Evolutionary conservation across 2,797 vertebrate genomes (phyloP), one percentile per base, ranked within the genome.

Genomic region (Cyclopterus lumpus): DNA sequence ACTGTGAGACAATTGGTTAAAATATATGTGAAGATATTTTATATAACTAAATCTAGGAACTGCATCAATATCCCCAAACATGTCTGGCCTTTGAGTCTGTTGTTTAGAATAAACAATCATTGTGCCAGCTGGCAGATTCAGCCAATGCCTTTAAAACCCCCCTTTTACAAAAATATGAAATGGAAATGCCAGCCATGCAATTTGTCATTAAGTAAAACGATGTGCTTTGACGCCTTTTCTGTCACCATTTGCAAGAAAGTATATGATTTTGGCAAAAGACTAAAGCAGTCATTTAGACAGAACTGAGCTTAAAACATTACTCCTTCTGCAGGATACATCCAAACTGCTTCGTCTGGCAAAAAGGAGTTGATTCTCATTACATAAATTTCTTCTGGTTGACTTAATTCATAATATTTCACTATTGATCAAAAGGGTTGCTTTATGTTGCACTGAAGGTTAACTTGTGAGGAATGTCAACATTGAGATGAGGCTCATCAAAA

Each of bases 51-150:
- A 64, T 80, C 42, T 63, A 79, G 36, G 60, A 74, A 61, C 60
- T 65, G 59, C 15, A 73, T 78, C 69, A 80, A 73, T 78, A 81
- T 74, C 51, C 58, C 58, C 20, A 57, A 73, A 71, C 75, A n/a
- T 44, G 64, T 73, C 14, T 24, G 28, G 48, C 26, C 9, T 77
- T 72, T 71, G 59, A 75, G 46, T 75, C 16, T 86, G 46, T 77
- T 78, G 71, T 60, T 82, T 38, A 73, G 71, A 84, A 81, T 70
- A 86, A 88, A 86, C 69, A 80, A 40, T 67, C 11, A 69, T 69
- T 62, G 54, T 73, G 83, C 87, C 90, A 94, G 81, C 86, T 92
- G 88, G 90, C 80, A 89, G 78, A 83, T 80, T 59, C 80, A 86
- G 55, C 55, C 44, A 61, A 60, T 72, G 72, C 74, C 63, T 83